phyloP scores from a whole-genome alignment of 2,797 vertebrate species.

The Gymnoscopelus microlampas region DNA sequence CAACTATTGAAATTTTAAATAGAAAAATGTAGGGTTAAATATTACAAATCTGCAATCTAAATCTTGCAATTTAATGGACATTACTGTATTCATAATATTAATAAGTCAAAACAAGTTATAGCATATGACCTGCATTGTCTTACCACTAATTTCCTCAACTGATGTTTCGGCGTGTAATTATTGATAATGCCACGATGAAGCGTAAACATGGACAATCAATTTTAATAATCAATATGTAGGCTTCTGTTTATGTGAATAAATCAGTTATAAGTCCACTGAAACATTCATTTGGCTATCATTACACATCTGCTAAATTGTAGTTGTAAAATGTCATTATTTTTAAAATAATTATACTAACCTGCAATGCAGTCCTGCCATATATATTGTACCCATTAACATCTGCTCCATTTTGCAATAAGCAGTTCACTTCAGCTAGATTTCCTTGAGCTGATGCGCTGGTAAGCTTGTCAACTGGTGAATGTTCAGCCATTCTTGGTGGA shows the following conservation, averaged over 20 bases:
- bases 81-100: too few relatives aligned
- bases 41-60: too few relatives aligned
- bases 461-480: conserved; percentile 82
- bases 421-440: conserved; percentile 81
- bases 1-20: too few relatives aligned
- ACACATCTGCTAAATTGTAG: too few relatives aligned
- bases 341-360: conserved; percentile 84
- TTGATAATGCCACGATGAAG: background rate
- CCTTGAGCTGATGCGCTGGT: conserved; percentile 90
- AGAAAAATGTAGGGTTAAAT: too few relatives aligned
- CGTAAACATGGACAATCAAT: background rate
- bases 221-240: background rate
- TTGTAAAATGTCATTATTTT: background rate
- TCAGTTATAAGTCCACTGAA: too few relatives aligned
- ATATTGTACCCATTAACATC: conserved; percentile 89
- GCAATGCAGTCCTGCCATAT: conserved; percentile 90
- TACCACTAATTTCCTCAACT: background rate
- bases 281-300: too few relatives aligned
- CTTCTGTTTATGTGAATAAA: too few relatives aligned
- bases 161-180: background rate
- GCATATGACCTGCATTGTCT: background rate
- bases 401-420: conserved; percentile 85
- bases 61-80: too few relatives aligned
- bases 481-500: conserved; percentile 86
- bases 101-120: too few relatives aligned